Conservation (phyloP, 2,113 vertebrate genomes). For the Anas platyrhynchos region DNA sequence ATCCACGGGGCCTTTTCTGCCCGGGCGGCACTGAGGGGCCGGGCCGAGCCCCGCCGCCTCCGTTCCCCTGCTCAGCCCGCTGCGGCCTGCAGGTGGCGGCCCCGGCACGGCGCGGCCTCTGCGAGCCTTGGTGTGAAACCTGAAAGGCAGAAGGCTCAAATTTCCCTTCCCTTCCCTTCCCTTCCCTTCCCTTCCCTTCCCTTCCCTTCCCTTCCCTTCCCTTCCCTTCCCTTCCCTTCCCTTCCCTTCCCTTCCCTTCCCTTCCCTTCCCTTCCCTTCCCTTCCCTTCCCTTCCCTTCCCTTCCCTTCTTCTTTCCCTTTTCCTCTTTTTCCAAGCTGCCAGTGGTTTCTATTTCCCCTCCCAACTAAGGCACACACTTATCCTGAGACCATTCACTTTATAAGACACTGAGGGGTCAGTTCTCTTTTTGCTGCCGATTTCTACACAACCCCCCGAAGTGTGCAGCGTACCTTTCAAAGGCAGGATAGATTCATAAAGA, state of each 20-base stretch:
- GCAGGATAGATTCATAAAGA: too few relatives aligned
- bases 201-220: too few relatives aligned
- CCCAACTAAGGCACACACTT: rapidly evolving
- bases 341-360: rapidly evolving
- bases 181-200: neutral
- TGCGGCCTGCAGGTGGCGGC: neutral
- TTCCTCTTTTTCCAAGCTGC: neutral
- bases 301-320: neutral
- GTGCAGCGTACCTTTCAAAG: neutral
- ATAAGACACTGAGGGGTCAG: neutral
- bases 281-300: too few relatives aligned
- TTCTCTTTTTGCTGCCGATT: neutral
- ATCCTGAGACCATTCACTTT: rapidly evolving
- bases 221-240: neutral
- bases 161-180: too few relatives aligned
- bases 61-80: neutral
- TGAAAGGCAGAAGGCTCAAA: too few relatives aligned
- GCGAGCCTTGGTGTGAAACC: too few relatives aligned
- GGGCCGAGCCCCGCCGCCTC: neutral
- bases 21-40: too few relatives aligned
- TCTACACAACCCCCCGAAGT: neutral
- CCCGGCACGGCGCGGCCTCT: too few relatives aligned
- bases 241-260: too few relatives aligned
- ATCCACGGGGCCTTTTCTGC: too few relatives aligned
- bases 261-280: neutral